Evolutionary conservation across 53 echinoderm and acorn worm species (phyloP), one percentile per base, ranked within the genome.

Genomic region (Antedon mediterranea): DNA sequence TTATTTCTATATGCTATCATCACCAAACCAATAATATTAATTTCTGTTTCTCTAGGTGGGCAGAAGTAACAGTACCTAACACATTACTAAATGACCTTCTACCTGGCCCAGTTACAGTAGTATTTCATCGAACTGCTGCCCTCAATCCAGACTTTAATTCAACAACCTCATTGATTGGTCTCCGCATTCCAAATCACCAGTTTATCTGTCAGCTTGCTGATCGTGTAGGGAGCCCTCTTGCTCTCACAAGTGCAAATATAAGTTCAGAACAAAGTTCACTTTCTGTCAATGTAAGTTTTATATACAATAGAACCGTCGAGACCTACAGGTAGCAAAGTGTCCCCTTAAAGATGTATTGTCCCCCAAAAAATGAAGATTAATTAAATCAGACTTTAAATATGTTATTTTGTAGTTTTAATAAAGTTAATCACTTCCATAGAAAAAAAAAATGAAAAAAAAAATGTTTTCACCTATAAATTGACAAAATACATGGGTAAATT

Each of bases 211-310:
- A 83, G 43, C 77, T 97, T 30, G 87, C 91, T 30, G 73, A 80
- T 34, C 87, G 83, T 8, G 85, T 83, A 29, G 91, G 88, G n/a
- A 82, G 80, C 31, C 97, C 97, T 0, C 72, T 97, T 26, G 97
- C 92, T 0, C 75, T 97, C 57, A 97, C 97, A 3, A 97, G 97
- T 78, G 97, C 97, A 31, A 97, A 97, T 44, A 75, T 88, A 30
- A 84, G 89, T 57, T 79, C 91, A n/a, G 79, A 83, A 30, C 85
- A 84, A 43, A 97, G 97, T 31, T 92, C 97, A 44, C 71, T 97
- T 27, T 85, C 87, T 23, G 81, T 92, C 29, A 43, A 97, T 83
- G 97, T 92, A 72, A 81, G 73, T 31, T 0, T 26, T 78, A 31
- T 43, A 9, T 9, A 33, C 28, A n/a, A n/a, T n/a, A n/a, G n/a